These are phyloP conservation scores for Rhinoraja longicauda DNA, from an alignment of 2,797 vertebrate genomes.

Conservation along the genomic window DNA sequence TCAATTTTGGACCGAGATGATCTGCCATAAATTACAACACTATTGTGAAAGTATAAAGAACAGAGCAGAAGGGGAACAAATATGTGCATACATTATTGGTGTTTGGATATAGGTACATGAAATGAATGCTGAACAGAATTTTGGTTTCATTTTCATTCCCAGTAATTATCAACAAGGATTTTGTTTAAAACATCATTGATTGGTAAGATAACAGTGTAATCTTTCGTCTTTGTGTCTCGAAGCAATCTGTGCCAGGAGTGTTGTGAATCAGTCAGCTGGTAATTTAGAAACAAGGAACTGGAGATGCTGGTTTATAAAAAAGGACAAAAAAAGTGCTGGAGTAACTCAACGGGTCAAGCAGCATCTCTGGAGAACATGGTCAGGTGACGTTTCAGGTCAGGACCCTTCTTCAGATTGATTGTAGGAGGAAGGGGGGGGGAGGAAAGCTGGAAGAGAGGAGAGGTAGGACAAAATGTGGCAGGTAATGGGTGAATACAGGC, in stretches of 20 bases:
- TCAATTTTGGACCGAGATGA: no score
- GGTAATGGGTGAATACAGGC: no score
- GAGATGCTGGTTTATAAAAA: no score
- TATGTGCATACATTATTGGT: not conserved
- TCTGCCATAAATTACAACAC: not conserved
- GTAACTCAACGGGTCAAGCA: no score
- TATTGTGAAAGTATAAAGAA: not conserved
- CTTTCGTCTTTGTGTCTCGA: not conserved
- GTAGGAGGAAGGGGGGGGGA: no score
- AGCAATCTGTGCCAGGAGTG: not conserved
- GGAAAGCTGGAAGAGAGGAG: no score
- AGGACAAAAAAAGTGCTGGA: no score
- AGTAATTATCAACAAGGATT: not conserved
- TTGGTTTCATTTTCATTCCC: not conserved
- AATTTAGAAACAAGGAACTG: not conserved
- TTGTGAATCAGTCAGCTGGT: not conserved
- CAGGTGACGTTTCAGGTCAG: no score
- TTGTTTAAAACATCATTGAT: constrained; percentile 12
- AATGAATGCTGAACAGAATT: not conserved
- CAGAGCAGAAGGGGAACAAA: not conserved
- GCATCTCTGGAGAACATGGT: no score
- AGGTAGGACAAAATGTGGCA: no score
- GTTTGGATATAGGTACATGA: not conserved
- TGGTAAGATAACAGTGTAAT: constrained; percentile 3
- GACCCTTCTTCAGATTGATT: no score